A percentile compares a stretch with the other conserved stretches of the same genome.
phyloP scores from a whole-genome alignment of 1,140 invertebrate genomes.

The Drosophila lowei region DNA sequence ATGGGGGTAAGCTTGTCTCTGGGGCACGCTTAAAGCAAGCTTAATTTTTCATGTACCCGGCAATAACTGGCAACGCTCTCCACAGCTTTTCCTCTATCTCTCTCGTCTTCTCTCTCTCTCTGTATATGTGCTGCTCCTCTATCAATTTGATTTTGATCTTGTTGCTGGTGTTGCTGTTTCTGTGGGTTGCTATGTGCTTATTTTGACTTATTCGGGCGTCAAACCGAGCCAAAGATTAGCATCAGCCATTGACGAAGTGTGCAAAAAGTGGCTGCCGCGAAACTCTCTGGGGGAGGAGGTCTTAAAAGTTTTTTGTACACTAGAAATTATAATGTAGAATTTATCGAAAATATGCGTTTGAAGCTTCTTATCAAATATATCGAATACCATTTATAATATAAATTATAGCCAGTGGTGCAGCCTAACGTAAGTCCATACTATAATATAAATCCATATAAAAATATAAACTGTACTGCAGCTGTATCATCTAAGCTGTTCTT shows the following conservation, averaged over 20 bases:
- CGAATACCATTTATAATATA: no score
- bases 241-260: conserved; percentile 14
- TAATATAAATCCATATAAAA: no score
- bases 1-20: conserved; percentile 41
- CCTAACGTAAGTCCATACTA: no score
- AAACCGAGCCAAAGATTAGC: conserved; percentile 35
- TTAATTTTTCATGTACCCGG: conserved; percentile 74
- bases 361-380: no score
- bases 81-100: conserved; percentile 24
- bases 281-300: no score
- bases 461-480: no score
- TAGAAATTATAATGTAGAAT: no score
- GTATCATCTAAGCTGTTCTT: no score
- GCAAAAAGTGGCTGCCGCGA: not conserved
- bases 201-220: conserved; percentile 40
- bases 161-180: conserved; percentile 12
- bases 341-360: no score
- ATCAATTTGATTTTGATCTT: conserved; percentile 48
- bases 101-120: no score
- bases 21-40: conserved; percentile 63
- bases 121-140: conserved; percentile 7
- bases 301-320: no score
- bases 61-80: conserved; percentile 51
- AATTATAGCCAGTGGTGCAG: no score
- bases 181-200: conserved; percentile 34